Conservation (phyloP, 2,113 vertebrate species). For the Naja naja region DNA sequence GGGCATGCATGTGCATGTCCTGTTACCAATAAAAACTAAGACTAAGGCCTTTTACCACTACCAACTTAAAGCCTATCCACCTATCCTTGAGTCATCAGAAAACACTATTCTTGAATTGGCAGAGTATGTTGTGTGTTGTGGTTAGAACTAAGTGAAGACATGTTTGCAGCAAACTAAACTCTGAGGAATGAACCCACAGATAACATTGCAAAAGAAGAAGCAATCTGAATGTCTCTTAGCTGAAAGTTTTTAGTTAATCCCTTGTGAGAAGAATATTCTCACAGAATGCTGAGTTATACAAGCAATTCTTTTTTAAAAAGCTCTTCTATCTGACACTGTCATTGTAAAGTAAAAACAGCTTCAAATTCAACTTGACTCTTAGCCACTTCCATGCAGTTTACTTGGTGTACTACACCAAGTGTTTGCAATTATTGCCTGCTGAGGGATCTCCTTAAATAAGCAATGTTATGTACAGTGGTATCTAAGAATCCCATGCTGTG, state of each 20-base stretch:
- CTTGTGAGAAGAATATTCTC: background rate
- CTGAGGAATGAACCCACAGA: background rate
- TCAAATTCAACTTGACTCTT: background rate
- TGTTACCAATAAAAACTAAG: background rate
- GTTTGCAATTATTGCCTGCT: background rate
- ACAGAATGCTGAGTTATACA: background rate
- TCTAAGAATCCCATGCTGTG: background rate
- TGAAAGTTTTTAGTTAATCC: background rate
- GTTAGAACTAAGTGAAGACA: background rate
- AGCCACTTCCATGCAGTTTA: background rate
- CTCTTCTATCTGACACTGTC: background rate
- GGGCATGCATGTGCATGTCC: background rate
- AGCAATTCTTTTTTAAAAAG: background rate
- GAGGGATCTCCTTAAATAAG: background rate
- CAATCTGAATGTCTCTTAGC: background rate
- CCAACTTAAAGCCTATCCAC: background rate
- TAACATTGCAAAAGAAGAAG: background rate
- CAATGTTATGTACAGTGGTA: background rate
- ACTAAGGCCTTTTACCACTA: background rate
- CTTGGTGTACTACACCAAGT: background rate
- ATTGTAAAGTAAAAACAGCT: background rate
- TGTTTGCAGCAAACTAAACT: background rate
- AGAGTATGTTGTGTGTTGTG: background rate
- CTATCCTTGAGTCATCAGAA: background rate
- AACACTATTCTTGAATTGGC: background rate